A percentile compares a stretch with the other conserved stretches of the same genome.
Conservation (phyloP, 1,140 invertebrate genomes). For the Harlomillsia oculata region DNA sequence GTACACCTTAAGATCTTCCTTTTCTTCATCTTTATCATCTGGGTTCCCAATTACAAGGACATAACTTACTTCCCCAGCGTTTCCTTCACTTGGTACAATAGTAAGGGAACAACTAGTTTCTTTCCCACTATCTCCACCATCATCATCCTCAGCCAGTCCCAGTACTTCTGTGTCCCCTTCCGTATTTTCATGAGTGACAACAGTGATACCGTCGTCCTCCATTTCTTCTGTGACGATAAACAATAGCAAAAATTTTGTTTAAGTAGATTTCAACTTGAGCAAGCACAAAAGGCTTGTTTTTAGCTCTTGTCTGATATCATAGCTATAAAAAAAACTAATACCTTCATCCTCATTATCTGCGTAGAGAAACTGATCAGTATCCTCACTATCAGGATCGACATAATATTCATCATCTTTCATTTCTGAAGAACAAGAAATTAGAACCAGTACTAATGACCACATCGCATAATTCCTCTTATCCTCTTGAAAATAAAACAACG, state of each 20-base stretch:
- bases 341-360: slow-evolving; percentile 13
- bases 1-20: slow-evolving; percentile 47
- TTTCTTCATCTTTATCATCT: slow-evolving; percentile 43
- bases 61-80: slow-evolving; percentile 73
- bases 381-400: slow-evolving; percentile 19
- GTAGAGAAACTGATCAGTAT: slow-evolving; percentile 27
- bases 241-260: neutral
- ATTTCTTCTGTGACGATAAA: slow-evolving; percentile 3
- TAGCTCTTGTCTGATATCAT: too few relatives aligned
- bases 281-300: too few relatives aligned
- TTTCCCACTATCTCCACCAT: slow-evolving; percentile 12
- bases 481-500: too few relatives aligned
- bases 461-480: too few relatives aligned
- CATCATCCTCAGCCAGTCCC: slow-evolving; percentile 29
- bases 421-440: neutral
- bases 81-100: slow-evolving; percentile 69
- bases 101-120: slow-evolving; percentile 73
- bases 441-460: neutral
- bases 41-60: slow-evolving; percentile 76
- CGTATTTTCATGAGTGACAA: slow-evolving; percentile 17
- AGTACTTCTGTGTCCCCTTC: slow-evolving; percentile 23
- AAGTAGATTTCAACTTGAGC: too few relatives aligned
- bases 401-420: slow-evolving; percentile 21
- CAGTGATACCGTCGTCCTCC: slow-evolving; percentile 23
- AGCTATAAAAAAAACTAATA: too few relatives aligned